Percentiles rank a stretch among this genome's conserved stretches.
Conservation (phyloP, 2,888 invertebrate genomes). For the Parascotia fuliginaria region DNA sequence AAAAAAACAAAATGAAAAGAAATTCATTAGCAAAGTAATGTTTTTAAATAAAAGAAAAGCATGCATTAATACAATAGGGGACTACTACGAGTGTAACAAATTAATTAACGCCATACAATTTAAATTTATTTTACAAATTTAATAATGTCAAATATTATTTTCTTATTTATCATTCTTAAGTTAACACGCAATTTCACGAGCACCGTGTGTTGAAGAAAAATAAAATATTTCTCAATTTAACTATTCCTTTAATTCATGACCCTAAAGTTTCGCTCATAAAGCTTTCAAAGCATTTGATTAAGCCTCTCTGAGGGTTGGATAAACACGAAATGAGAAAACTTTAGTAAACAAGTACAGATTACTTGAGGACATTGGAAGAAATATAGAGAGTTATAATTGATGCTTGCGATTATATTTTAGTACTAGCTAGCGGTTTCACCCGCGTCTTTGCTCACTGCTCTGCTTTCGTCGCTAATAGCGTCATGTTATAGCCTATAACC, state of each 20-base stretch:
- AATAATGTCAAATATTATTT: no score
- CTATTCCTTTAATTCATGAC: conserved; percentile 51
- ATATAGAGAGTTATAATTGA: conserved; percentile 55
- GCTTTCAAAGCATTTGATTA: conserved; percentile 60
- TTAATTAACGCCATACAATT: no score
- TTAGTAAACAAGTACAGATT: conserved; percentile 56
- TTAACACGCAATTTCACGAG: conserved; percentile 15
- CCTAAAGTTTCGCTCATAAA: conserved; percentile 56
- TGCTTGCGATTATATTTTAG: conserved; percentile 42
- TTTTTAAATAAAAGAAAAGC: no score
- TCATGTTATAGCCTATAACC: no score
- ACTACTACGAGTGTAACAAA: no score
- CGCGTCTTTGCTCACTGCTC: no score
- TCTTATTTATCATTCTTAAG: not conserved
- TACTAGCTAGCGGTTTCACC: no score
- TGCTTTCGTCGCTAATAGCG: no score
- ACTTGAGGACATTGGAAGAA: conserved; percentile 51
- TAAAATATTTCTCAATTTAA: conserved; percentile 31
- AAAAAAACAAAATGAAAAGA: no score
- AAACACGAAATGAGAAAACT: conserved; percentile 63
- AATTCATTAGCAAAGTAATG: no score
- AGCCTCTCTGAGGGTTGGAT: conserved; percentile 53
- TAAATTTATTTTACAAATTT: no score
- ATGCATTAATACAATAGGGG: no score
- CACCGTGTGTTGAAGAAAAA: conserved; percentile 15